Base-by-base conservation (phyloP, 2,888 invertebrate species). In the Ophion obscuratus region DNA sequence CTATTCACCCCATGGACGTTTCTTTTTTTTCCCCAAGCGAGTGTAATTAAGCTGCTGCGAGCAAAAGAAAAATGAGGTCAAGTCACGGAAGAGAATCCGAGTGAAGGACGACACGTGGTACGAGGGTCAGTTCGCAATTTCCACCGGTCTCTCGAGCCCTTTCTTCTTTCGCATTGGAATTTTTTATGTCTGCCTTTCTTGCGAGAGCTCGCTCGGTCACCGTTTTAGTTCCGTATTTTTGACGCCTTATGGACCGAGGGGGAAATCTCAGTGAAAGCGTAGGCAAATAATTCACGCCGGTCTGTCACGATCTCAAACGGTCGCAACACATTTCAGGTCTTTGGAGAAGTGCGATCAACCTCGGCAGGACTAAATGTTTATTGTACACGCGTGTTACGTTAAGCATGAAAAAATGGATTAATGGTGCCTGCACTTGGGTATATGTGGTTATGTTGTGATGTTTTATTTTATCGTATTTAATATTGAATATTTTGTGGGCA, bases 1-100 rank as follows among this genome's bases (percentile, higher is more conserved):
- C 47, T 31, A 84, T 86, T 81, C 81, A 79, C 11, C 61, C n/a
- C 36, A 36, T 31, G 75, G 59, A 27, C 53, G 81, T 74, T 77
- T 61, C 77, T 81, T 47, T 53, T 14, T 53, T 53, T 53, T 47
- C 4, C 81, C 74, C 64, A 31, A 57, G 53, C 74, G 59, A 81
- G 84, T 86, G 78, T 86, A 84, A 86, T 86, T 84, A 86, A 86
- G 81, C 86, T 61, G 81, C 81, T 75, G 70, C 47, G 67, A 66
- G 68, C 6, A 67, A 84, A 78, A 66, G 27, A 78, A 70, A 81
- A 86, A 86, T 57, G 78, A 53, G 86, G 86, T 86, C 86, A 86
- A 84, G 81, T 84, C 53, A 71, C 62, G 53, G 57, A 17, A 75
- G 66, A 70, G 47, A 70, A 44, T 74, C 75, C 53, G 17, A 53